These are phyloP conservation scores for Glareola pratincola DNA, from an alignment of 2,113 vertebrate genomes.

Conservation along the genomic window DNA sequence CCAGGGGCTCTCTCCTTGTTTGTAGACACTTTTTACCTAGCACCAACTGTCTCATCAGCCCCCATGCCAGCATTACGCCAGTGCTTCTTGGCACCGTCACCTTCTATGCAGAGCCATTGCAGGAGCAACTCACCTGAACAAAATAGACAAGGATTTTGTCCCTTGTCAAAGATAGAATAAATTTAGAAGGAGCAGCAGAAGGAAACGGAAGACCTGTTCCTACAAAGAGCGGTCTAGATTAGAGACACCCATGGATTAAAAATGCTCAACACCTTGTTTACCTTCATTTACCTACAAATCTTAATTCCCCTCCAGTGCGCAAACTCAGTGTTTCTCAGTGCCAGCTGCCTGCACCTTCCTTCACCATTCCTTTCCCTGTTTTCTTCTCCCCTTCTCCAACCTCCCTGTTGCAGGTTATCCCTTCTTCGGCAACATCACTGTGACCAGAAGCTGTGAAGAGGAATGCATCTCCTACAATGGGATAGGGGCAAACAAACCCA, in stretches of 20 bases:
- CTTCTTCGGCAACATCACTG: conserved; percentile 25
- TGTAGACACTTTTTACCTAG: background rate
- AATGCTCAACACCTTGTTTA: background rate
- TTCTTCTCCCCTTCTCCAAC: background rate
- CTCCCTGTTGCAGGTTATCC: conserved; percentile 18
- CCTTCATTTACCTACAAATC: background rate
- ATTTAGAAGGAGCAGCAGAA: background rate
- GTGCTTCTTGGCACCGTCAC: background rate
- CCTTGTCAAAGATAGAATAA: background rate
- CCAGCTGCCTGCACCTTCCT: background rate
- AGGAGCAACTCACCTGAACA: background rate
- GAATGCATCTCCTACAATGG: rapidly evolving
- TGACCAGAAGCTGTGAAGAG: conserved; percentile 14
- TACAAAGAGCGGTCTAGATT: rapidly evolving
- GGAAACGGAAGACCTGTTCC: background rate
- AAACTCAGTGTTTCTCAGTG: background rate
- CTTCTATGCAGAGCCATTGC: background rate
- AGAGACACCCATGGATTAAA: background rate
- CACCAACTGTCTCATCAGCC: background rate
- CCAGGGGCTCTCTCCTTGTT: background rate
- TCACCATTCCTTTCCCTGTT: background rate
- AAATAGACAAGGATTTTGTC: background rate
- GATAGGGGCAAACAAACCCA: background rate
- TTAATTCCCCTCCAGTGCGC: background rate
- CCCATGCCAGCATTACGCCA: too few relatives aligned